Evolutionary conservation across 2,797 vertebrate species (phyloP), one percentile per base, ranked within the genome.

Genomic region (Periophthalmus magnuspinnatus): DNA sequence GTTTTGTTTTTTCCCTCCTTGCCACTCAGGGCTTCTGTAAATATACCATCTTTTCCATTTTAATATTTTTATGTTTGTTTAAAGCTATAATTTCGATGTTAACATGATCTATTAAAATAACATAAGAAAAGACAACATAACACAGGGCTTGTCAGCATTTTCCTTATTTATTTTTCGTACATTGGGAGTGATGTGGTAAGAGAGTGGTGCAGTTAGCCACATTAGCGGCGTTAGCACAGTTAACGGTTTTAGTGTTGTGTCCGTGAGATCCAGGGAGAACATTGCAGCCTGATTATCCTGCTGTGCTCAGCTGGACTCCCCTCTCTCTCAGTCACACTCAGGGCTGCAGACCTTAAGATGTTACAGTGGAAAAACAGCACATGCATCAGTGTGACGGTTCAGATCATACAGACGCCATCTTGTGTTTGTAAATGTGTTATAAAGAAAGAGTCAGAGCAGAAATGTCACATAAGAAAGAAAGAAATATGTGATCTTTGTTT

Each of bases 241-340:
- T 57, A 32, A 55, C 55, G 41, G 41, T 7, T 21, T n/a, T n/a
- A 22, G 22, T 17, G 55, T 28, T 2, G 80, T 75, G 83, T 86
- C 84, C 81, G 70, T 79, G 68, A 67, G 5, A 60, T 76, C 73
- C 80, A 85, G 66, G 47, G 81, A 85, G 84, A 82, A 82, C 81
- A 84, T 57, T 74, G 84, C 83, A 80, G 80, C 76, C 85, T 88
- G 80, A 89, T 90, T 85, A 87, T 79, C 81, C 76, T 5, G 54
- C 73, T 81, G 81, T 79, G 76, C 81, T 84, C 82, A 84, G 81
- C 83, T 82, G 81, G 87, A 79, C 75, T 62, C 77, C 65, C 64
- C 62, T 80, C 78, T 76, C 84, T 81, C 76, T 74, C 71, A 55
- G 68, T 45, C 38, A 71, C 22, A 65, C 24, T 73, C 67, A 68